phyloP scores from a whole-genome alignment of 2,797 vertebrate species.

The Scolopax bukidnonensis region DNA sequence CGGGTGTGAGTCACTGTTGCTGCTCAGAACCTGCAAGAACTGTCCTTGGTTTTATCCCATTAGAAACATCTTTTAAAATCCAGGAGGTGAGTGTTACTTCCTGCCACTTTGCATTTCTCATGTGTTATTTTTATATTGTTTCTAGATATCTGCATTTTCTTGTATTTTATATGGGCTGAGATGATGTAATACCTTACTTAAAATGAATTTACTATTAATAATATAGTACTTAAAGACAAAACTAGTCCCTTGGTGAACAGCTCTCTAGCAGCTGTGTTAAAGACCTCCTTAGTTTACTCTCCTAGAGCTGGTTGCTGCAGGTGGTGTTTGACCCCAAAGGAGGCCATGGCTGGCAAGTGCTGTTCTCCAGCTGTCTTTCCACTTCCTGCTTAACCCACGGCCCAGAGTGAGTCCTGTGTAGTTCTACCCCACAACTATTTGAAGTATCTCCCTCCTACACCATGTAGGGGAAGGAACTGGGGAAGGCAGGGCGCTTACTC shows the following conservation, averaged over 20 bases:
- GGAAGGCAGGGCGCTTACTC: background rate
- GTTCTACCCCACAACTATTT: background rate
- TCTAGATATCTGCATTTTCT: background rate
- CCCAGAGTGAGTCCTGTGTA: background rate
- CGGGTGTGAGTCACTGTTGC: background rate
- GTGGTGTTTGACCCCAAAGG: background rate
- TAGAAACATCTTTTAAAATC: background rate
- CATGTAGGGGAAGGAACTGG: background rate
- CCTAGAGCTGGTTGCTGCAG: background rate
- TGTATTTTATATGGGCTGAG: background rate
- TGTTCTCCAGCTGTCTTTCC: background rate
- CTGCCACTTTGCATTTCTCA: background rate
- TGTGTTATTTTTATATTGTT: background rate
- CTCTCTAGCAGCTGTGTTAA: background rate
- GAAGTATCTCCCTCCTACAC: background rate
- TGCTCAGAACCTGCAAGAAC: background rate
- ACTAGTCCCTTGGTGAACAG: background rate
- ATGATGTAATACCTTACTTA: background rate
- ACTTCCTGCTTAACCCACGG: background rate
- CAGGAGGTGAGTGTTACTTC: accelerated
- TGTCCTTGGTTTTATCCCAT: background rate
- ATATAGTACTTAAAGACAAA: background rate
- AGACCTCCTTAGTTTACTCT: background rate
- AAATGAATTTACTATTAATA: background rate
- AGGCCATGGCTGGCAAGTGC: background rate